Evolutionary conservation across 1,140 invertebrate genomes (phyloP).

Genomic region (Conus ventricosus): DNA sequence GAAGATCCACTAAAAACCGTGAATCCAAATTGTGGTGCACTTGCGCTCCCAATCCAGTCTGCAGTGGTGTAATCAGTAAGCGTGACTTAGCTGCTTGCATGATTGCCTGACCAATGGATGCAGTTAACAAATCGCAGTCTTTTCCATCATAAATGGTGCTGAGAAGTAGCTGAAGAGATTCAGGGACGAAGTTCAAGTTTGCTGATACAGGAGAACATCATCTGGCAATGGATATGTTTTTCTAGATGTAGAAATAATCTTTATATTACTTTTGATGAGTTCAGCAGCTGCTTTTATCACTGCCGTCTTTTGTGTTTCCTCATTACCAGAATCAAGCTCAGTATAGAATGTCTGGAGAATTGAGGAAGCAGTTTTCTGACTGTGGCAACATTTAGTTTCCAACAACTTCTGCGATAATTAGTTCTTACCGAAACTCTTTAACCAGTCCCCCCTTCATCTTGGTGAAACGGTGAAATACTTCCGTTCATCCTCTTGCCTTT

Average conservation of each 20-base stretch:
- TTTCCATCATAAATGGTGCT: neutral
- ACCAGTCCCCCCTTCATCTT: neutral
- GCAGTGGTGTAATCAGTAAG: neutral
- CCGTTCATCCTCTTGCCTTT: no score
- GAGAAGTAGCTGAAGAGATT: neutral
- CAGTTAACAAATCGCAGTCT: neutral
- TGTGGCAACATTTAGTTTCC: neutral
- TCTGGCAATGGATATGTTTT: no score
- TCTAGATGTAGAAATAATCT: no score
- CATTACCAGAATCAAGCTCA: neutral
- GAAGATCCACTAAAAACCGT: neutral
- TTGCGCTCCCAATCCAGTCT: neutral
- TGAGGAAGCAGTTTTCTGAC: neutral
- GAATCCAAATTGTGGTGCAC: neutral
- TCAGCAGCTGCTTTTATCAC: no score
- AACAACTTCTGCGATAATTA: neutral
- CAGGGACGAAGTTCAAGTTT: no score
- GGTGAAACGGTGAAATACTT: no score
- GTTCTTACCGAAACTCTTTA: neutral
- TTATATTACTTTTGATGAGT: no score
- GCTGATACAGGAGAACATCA: no score
- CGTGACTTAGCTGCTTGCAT: neutral
- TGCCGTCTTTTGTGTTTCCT: no score
- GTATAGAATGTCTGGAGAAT: neutral
- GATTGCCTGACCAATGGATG: neutral